These are phyloP conservation scores for Ruditapes philippinarum DNA, from an alignment of 1,140 invertebrate genomes.

Conservation along the genomic window DNA sequence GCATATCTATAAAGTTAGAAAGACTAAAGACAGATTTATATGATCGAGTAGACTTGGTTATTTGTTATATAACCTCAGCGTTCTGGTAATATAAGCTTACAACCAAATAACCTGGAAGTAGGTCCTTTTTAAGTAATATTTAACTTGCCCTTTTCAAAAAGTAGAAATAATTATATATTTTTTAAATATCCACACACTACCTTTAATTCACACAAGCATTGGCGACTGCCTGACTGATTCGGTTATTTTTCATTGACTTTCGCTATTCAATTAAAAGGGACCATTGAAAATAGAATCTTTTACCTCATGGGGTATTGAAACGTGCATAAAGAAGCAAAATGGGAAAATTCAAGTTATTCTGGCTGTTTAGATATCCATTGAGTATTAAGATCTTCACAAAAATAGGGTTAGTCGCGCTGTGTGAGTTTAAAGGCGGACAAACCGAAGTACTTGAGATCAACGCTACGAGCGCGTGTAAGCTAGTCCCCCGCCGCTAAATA, in stretches of 20 bases:
- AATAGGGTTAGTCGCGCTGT: conserved; percentile 47
- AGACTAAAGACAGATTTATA: no score
- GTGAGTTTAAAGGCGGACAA: conserved; percentile 61
- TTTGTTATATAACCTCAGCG: no score
- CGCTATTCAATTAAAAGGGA: conserved; percentile 65
- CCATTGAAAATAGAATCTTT: conserved; percentile 60
- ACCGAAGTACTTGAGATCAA: conserved; percentile 58
- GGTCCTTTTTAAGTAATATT: no score
- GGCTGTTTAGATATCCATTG: conserved; percentile 49
- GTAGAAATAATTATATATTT: no score
- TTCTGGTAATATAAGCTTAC: no score
- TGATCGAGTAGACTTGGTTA: no score
- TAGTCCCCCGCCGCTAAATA: conserved; percentile 26
- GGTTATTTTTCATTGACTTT: conserved; percentile 60
- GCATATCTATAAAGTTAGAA: no score
- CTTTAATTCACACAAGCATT: conserved; percentile 40
- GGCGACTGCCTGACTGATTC: conserved; percentile 51
- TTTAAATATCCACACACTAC: not conserved
- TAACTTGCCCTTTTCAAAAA: no score
- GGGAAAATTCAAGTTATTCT: conserved; percentile 57
- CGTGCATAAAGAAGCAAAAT: conserved; percentile 55
- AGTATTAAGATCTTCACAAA: conserved; percentile 26
- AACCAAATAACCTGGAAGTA: no score
- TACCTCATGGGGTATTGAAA: conserved; percentile 49
- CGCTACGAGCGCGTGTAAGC: conserved; percentile 1